Base-by-base conservation (phyloP, 2,888 invertebrate genomes). In the Drosophila hamatofila region DNA sequence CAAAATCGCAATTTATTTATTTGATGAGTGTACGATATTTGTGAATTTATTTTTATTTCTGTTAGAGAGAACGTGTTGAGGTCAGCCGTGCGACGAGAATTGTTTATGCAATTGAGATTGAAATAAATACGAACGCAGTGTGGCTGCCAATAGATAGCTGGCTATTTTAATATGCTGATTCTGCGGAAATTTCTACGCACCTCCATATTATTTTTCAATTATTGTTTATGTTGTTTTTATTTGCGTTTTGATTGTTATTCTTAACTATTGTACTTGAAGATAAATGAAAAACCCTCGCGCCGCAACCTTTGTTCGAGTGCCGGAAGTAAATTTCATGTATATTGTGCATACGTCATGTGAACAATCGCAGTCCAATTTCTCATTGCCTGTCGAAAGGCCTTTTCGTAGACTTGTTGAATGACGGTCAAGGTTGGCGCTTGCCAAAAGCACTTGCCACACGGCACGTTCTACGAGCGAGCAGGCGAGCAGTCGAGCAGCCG, bases 151-250 rank as follows among this genome's bases (percentile, higher is more conserved):
- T 68, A 67, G 65, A n/a, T n/a, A 55, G 42, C 35, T 9, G 48
- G 63, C 62, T n/a, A 23, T 66, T 49, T 66, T 48, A 66, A 54
- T 56, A 39, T 39, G 55, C 55, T 70, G 51, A 54, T 62, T 80
- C 63, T 79, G 83, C 87, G 87, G 86, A 86, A 90, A 86, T 83
- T 89, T 78, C 86, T 85, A 89, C 84, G 79, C 73, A 80, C 66
- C 55, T 55, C 63, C 30, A 35, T 42, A 5, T 39, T 21, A 41
- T 7, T 60, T 27, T 23, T 35, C 35, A 5, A 21, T 23, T 35
- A 37, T 52, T 52, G 16, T 37, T 33, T 52, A 35, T 51, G 51
- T 1, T n/a, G n/a, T n/a, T n/a, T 35, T 14, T 5, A 23, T 11
- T n/a, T 25, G n/a, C 16, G 44, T 39, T 42, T 70, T 21, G 14